Evolutionary conservation across 2,888 invertebrate species (phyloP).

Genomic region (Euplexia lucipara): DNA sequence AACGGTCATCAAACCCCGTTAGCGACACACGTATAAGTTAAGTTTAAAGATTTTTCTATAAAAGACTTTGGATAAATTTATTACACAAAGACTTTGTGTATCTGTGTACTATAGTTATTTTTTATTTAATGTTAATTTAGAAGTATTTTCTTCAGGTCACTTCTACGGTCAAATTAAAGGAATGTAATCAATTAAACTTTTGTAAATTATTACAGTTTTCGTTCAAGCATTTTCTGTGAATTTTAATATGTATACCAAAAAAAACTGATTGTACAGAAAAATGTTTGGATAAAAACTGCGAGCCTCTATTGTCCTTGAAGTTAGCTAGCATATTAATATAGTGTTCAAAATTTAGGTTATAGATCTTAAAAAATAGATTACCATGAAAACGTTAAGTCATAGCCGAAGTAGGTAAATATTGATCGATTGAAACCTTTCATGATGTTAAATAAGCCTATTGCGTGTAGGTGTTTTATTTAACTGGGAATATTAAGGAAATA

Average conservation of each 20-base stretch:
- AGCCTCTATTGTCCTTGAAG: conserved; percentile 47
- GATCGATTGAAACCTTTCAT: conserved; percentile 49
- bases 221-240: conserved; percentile 50
- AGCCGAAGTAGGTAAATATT: conserved; percentile 59
- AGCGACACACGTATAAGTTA: conserved; percentile 92
- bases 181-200: conserved; percentile 58
- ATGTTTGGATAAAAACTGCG: conserved; percentile 46
- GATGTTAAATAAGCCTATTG: conserved; percentile 36
- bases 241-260: conserved; percentile 60
- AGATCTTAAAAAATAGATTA: conserved; percentile 59
- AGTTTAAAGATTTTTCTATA: conserved; percentile 62
- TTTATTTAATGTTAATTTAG: conserved; percentile 56
- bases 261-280: conserved; percentile 35
- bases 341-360: conserved; percentile 59
- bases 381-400: conserved; percentile 42
- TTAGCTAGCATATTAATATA: conserved; percentile 63
- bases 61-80: conserved; percentile 69
- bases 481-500: conserved; percentile 18
- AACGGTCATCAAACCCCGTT: conserved; percentile 87
- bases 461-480: conserved; percentile 45
- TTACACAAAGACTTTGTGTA: conserved; percentile 50
- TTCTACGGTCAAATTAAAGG: conserved; percentile 60
- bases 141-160: conserved; percentile 50
- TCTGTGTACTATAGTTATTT: conserved; percentile 49
- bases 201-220: conserved; percentile 48